Percentiles rank a stretch among this genome's conserved stretches.
phyloP scores from a whole-genome alignment of 2,113 vertebrate genomes.

The Lepus timidus region DNA sequence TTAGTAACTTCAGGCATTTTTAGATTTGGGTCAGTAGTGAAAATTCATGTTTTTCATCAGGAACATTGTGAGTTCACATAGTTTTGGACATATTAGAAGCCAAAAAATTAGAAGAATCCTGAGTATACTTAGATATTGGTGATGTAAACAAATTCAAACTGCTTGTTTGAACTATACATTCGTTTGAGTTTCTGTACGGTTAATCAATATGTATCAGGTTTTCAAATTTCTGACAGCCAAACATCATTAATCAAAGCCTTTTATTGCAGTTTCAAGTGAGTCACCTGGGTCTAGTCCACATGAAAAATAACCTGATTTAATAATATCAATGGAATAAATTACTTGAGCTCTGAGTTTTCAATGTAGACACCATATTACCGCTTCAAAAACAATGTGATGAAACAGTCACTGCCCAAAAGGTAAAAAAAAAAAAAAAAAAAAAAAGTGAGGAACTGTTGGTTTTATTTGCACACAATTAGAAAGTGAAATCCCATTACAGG shows the following conservation, averaged over 20 bases:
- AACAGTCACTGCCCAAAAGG: constrained; percentile 4
- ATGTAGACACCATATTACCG: constrained; percentile 69
- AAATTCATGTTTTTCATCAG: constrained; percentile 27
- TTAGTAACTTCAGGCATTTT: constrained; percentile 64
- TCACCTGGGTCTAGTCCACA: not conserved
- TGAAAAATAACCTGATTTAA: constrained; percentile 71
- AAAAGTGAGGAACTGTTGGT: constrained; percentile 33
- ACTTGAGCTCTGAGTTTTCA: constrained; percentile 63
- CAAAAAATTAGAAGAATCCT: constrained; percentile 36
- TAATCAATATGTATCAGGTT: constrained; percentile 60
- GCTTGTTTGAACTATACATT: not conserved
- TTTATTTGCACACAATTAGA: constrained; percentile 60
- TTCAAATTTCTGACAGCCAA: constrained; percentile 49
- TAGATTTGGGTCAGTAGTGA: constrained; percentile 64
- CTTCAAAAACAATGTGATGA: constrained; percentile 69
- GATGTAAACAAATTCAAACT: constrained; percentile 35
- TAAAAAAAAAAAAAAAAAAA: constrained; percentile 7
- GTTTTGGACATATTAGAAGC: constrained; percentile 9
- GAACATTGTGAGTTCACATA: not conserved
- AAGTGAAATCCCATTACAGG: constrained; percentile 64
- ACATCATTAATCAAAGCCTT: constrained; percentile 67
- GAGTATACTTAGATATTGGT: not conserved
- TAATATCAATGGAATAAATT: constrained; percentile 66
- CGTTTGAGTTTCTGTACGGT: constrained; percentile 40
- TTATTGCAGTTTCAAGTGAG: constrained; percentile 59